Evolutionary conservation across 2,888 invertebrate genomes (phyloP), one percentile per base, ranked within the genome.

Genomic region (Alloplasta piceator): DNA sequence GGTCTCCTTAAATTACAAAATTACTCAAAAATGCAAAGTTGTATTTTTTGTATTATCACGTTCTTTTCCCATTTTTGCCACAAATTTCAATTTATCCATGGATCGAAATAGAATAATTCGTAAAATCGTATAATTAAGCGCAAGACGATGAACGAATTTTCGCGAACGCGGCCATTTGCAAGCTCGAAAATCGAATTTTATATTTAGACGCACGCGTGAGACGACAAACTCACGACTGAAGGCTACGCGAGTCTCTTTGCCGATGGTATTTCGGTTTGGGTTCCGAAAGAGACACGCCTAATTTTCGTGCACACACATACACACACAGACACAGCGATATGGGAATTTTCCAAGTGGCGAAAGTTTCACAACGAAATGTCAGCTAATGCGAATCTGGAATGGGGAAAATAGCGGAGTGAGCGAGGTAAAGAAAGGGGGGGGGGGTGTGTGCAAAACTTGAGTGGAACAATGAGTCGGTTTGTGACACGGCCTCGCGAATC

Each of bases 101-200:
- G 26, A 26, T 26, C 26, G 1, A 26, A 26, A 26, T 26, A 26
- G 26, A 26, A 26, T 26, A 26, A 26, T 26, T 26, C 26, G 26
- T 26, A 26, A 3, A 26, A 26, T 26, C 26, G 26, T 26, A 26
- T 26, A 26, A 26, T 26, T 26, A 26, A 26, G 4, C 12, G 14
- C 6, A 14, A 58, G 60, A 55, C 61, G 38, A 72, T 60, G 41
- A 67, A 72, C 12, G 38, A 58, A 70, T 7, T 10, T 26, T 55
- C 66, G 16, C 26, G 6, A 48, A 36, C 14, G 41, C 78, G 26
- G 74, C 70, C 78, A 71, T 81, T 81, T 78, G 74, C 64, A 43
- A 74, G 64, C 43, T 36, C 67, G 66, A 74, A 81, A 81, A 81
- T 78, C 70, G 64, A 81, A 81, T 75, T 78, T 74, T 81, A 81